These are phyloP conservation scores for Hypanus sabinus DNA, from an alignment of 2,113 vertebrate genomes.

Conservation along the genomic window DNA sequence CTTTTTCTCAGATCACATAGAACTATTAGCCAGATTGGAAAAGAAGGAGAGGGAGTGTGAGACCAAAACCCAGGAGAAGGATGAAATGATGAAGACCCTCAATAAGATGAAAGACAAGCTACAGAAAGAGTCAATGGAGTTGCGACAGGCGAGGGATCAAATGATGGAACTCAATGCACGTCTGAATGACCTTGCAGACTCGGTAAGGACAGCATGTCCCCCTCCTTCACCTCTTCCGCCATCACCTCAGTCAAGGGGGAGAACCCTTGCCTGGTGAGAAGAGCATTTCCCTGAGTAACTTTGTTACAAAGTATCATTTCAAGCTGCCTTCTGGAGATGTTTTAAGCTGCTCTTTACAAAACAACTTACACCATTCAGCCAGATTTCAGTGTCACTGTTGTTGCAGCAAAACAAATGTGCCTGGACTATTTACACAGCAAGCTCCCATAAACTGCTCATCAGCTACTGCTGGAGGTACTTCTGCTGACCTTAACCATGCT, in stretches of 20 bases:
- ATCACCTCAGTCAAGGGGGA: not conserved
- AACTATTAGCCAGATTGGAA: slow-evolving; percentile 77
- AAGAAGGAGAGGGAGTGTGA: slow-evolving; percentile 91
- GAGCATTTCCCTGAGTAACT: not conserved
- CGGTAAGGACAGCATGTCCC: slow-evolving; percentile 56
- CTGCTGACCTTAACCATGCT: too few species aligned
- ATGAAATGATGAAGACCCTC: slow-evolving; percentile 96
- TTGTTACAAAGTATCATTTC: not conserved
- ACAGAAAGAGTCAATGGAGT: slow-evolving; percentile 83
- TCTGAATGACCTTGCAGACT: slow-evolving; percentile 62
- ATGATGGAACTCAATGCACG: slow-evolving; percentile 76
- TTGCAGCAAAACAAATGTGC: not conserved
- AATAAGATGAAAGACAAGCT: slow-evolving; percentile 99
- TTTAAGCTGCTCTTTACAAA: too few species aligned
- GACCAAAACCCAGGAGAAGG: slow-evolving; percentile 88
- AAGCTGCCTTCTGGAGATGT: not conserved
- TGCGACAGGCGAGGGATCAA: slow-evolving; percentile 81
- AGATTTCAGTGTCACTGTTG: not conserved
- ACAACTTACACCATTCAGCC: too few species aligned
- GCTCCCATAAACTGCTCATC: not conserved
- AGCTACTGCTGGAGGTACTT: not conserved
- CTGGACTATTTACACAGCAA: not conserved
- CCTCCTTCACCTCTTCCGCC: too few species aligned
- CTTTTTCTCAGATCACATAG: slow-evolving; percentile 66
- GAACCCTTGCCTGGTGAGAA: not conserved